A percentile compares a stretch with the other conserved stretches of the same genome.
phyloP scores from a whole-genome alignment of 2,113 vertebrate genomes.

The Tetrao urogallus region DNA sequence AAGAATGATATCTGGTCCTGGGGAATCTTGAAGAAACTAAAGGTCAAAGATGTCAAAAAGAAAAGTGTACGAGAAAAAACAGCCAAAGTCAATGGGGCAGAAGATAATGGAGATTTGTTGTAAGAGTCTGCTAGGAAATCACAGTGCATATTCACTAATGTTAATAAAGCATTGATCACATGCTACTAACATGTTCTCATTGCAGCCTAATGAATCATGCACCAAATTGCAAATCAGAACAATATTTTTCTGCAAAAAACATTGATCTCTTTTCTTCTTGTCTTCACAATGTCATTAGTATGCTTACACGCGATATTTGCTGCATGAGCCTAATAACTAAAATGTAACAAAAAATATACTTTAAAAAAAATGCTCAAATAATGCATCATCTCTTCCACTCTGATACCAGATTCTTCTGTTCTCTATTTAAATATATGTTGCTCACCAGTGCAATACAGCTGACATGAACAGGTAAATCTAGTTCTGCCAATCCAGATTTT shows the following conservation, averaged over 20 bases:
- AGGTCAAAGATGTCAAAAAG: slow-evolving; percentile 84
- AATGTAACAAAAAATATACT: not conserved
- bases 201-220: slow-evolving; percentile 49
- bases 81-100: slow-evolving; percentile 79
- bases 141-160: slow-evolving; percentile 70
- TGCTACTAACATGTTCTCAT: slow-evolving; percentile 77
- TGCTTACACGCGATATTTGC: not conserved
- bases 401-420: not conserved
- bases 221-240: slow-evolving; percentile 26
- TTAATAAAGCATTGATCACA: slow-evolving; percentile 63
- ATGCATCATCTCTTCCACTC: not conserved
- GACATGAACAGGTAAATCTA: not conserved
- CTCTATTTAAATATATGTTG: not conserved
- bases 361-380: not conserved
- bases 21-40: slow-evolving; percentile 88
- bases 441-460: not conserved
- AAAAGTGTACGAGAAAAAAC: slow-evolving; percentile 81
- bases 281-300: not conserved
- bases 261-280: slow-evolving; percentile 1
- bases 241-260: slow-evolving; percentile 21
- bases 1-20: slow-evolving; percentile 80
- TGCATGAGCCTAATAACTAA: not conserved
- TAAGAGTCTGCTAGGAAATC: slow-evolving; percentile 82
- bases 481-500: not conserved
- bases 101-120: slow-evolving; percentile 86